These are phyloP conservation scores for Stomatorhinus walkeri DNA, from an alignment of 2,797 vertebrate genomes.

Conservation along the genomic window DNA sequence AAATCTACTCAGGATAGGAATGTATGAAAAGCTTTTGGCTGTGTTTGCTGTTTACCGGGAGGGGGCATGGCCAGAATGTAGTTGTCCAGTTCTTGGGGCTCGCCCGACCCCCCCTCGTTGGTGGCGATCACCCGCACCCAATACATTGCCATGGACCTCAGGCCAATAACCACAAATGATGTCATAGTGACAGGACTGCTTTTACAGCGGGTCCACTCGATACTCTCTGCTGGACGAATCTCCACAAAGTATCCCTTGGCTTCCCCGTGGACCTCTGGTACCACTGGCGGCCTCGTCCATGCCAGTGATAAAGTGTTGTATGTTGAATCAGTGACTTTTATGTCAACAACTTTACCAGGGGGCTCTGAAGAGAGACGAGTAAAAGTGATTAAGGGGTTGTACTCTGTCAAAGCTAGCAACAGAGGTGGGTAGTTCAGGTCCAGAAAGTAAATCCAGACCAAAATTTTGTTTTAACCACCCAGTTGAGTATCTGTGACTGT, in stretches of 20 bases:
- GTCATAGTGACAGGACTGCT: constrained; percentile 48
- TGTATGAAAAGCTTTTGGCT: neutral
- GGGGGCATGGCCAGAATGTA: constrained; percentile 57
- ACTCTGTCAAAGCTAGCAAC: neutral
- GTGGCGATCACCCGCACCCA: constrained; percentile 67
- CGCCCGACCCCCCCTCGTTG: constrained; percentile 65
- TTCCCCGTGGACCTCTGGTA: constrained; percentile 51
- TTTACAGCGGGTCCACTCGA: constrained; percentile 76
- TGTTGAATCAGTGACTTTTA: constrained; percentile 74
- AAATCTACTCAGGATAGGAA: neutral
- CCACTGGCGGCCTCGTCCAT: constrained; percentile 68
- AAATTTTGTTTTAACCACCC: neutral
- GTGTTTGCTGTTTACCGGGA: constrained; percentile 54
- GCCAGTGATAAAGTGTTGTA: constrained; percentile 67
- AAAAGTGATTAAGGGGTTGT: neutral
- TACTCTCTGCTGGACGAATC: constrained; percentile 61
- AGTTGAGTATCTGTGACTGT: neutral
- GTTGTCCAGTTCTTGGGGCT: constrained; percentile 60
- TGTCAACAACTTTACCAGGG: constrained; percentile 69
- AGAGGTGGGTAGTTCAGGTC: neutral
- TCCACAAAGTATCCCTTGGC: constrained; percentile 79
- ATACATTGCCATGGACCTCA: constrained; percentile 69
- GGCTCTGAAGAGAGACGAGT: constrained; percentile 56
- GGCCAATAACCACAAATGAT: constrained; percentile 65
- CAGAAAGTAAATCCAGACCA: neutral